Conservation (phyloP, 2,888 invertebrate species). For the Rhamphomyia laevipes region DNA sequence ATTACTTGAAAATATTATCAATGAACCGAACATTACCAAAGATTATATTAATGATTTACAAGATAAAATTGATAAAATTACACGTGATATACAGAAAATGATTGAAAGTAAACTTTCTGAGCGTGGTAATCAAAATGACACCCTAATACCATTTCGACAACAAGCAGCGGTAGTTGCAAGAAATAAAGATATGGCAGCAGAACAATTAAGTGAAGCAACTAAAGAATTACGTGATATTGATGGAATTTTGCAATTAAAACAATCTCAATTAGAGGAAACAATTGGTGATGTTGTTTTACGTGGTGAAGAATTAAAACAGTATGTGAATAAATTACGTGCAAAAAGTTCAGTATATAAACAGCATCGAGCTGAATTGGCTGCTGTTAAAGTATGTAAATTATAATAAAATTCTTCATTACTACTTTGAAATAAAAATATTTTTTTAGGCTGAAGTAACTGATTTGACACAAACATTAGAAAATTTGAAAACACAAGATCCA, state of each 20-base stretch:
- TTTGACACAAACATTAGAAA: conserved; percentile 60
- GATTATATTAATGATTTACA: conserved; percentile 52
- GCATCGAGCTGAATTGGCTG: conserved; percentile 62
- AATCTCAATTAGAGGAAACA: conserved; percentile 39
- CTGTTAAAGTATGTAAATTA: conserved; percentile 46
- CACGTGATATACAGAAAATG: conserved; percentile 55
- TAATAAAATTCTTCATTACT: neutral
- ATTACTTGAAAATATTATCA: conserved; percentile 57
- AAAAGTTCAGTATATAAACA: conserved; percentile 74
- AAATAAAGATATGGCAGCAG: conserved; percentile 65
- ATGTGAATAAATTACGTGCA: conserved; percentile 66
- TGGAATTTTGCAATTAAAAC: conserved; percentile 47
- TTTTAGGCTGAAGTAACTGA: conserved; percentile 62
- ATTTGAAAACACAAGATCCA: conserved; percentile 49
- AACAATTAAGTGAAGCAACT: conserved; percentile 54
- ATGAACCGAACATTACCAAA: conserved; percentile 53
- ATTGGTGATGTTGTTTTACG: conserved; percentile 58
- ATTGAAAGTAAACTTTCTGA: conserved; percentile 58
- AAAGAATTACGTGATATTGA: conserved; percentile 48
- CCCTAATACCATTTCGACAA: conserved; percentile 71
- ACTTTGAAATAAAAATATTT: conserved; percentile 8
- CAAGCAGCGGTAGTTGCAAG: conserved; percentile 70
- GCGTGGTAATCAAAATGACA: conserved; percentile 55
- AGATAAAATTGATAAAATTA: conserved; percentile 36
- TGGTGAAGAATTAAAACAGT: conserved; percentile 75